A percentile compares a stretch with the other conserved stretches of the same genome.
Conservation (phyloP, 1,140 invertebrate species). For the Mercenaria mercenaria region DNA sequence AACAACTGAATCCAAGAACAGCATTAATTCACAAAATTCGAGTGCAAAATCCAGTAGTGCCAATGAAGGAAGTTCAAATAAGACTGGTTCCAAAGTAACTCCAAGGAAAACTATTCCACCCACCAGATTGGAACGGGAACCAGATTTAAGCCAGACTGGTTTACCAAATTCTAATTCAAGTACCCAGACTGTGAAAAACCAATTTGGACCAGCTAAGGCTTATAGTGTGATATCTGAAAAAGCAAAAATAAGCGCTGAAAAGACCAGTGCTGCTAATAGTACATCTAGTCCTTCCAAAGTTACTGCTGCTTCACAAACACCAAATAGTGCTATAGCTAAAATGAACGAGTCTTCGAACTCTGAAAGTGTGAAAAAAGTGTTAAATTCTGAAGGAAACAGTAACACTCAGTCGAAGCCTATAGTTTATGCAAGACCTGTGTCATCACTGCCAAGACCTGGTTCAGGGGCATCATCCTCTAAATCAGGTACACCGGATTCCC, state of each 20-base stretch:
- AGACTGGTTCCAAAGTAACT: slow-evolving; percentile 18
- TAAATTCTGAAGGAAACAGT: neutral
- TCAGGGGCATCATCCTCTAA: slow-evolving; percentile 38
- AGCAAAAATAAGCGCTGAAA: slow-evolving; percentile 17
- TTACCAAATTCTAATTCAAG: slow-evolving; percentile 7
- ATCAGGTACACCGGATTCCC: slow-evolving; percentile 56
- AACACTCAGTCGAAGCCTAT: slow-evolving; percentile 30
- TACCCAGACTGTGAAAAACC: slow-evolving; percentile 3
- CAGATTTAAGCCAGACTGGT: slow-evolving; percentile 57
- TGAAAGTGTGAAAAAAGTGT: slow-evolving; percentile 14
- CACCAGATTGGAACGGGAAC: slow-evolving; percentile 45
- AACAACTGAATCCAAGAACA: neutral
- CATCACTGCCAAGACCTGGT: slow-evolving; percentile 52
- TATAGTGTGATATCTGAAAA: neutral
- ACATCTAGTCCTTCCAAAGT: slow-evolving; percentile 42
- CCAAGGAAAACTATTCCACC: slow-evolving; percentile 30
- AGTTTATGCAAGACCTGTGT: slow-evolving; percentile 53
- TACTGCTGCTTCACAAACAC: slow-evolving; percentile 41
- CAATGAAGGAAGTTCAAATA: slow-evolving; percentile 34
- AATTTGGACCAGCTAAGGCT: slow-evolving; percentile 48
- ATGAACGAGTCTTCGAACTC: slow-evolving; percentile 1
- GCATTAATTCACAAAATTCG: slow-evolving; percentile 16
- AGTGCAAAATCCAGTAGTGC: neutral
- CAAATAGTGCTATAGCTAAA: slow-evolving; percentile 41
- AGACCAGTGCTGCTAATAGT: neutral